Base-by-base conservation (phyloP, 1,140 invertebrate genomes). In the Drosophila mayri region DNA sequence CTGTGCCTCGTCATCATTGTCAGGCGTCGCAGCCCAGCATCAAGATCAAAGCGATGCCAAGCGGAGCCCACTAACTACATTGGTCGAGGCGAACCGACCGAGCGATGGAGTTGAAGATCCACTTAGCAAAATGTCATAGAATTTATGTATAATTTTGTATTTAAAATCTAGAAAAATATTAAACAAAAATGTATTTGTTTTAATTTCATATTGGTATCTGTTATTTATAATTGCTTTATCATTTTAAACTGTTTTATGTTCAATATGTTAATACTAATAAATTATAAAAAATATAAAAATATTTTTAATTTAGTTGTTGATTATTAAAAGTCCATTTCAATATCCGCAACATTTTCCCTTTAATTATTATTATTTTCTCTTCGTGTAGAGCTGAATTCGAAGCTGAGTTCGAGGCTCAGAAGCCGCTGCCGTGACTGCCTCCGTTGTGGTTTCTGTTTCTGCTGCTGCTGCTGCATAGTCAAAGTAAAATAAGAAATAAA, bases 401-500 rank as follows among this genome's bases (percentile, higher is more conserved):
- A 74, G 57, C 61, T 44, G 46, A 38, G 61, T 70, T 65, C 47
- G 70, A 32, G 44, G 57, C 49, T 62, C 77, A 41, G 70, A 50
- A 80, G 78, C 64, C 55, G 57, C 46, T 82, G 82, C 79, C 79
- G 81, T 81, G 77, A 77, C 81, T 87, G 84, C 84, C 85, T 74
- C 84, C 63, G 84, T 88, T 87, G 84, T 83, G 76, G 83, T 87
- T 82, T 54, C 60, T 67, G 59, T 63, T 85, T 30, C 55, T 61
- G 54, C 50, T 61, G 76, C 43, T 63, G 74, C 37, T 76, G 82
- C 70, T 88, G 84, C 74, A 84, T 84, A 90, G 85, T 85, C 81
- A 90, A 88, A 88, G 85, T 90, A 90, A 90, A 90, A 90, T 90
- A 90, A 90, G 85, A 90, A 90, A 90, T 90, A 90, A 90, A 90